A percentile compares a stretch with the other conserved stretches of the same genome.
These are phyloP conservation scores for Bucco capensis DNA, from an alignment of 2,113 vertebrate genomes.

Conservation along the genomic window DNA sequence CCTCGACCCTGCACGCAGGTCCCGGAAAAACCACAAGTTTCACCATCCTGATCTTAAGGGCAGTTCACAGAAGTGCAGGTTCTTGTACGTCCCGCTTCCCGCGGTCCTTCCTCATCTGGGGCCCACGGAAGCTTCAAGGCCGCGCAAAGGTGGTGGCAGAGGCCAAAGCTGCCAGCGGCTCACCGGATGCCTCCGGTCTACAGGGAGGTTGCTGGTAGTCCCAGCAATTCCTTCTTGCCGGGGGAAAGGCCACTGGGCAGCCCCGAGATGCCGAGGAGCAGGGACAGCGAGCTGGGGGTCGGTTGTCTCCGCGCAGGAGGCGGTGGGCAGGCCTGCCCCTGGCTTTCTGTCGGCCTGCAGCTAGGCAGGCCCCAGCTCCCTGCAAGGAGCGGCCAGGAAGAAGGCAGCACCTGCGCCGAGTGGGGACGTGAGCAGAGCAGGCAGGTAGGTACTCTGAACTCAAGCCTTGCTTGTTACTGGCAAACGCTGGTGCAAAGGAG, in stretches of 20 bases:
- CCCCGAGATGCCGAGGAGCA: accelerated
- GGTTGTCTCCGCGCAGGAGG: not conserved
- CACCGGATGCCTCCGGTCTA: not conserved
- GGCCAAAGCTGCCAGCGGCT: not conserved
- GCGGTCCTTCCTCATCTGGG: not conserved
- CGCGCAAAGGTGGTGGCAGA: not conserved
- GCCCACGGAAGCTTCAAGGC: not conserved
- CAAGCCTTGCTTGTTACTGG: accelerated
- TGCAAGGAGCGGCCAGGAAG: not conserved
- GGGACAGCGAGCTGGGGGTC: not conserved
- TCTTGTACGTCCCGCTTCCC: not conserved
- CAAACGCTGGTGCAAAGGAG: not conserved
- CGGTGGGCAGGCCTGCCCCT: accelerated
- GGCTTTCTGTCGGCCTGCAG: accelerated
- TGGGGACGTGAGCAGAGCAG: accelerated
- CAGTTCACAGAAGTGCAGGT: not conserved
- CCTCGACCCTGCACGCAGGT: too few relatives aligned
- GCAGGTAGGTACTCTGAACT: accelerated
- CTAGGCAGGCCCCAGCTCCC: not conserved
- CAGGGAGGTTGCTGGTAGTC: not conserved
- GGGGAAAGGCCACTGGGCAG: not conserved
- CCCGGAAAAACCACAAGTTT: not conserved
- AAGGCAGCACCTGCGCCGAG: not conserved
- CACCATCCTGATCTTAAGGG: not conserved
- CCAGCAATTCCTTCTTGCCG: not conserved